Percentiles rank a stretch among this genome's conserved stretches.
These are phyloP conservation scores for Vanessa tameamea DNA, from an alignment of 1,140 invertebrate species.

Conservation along the genomic window DNA sequence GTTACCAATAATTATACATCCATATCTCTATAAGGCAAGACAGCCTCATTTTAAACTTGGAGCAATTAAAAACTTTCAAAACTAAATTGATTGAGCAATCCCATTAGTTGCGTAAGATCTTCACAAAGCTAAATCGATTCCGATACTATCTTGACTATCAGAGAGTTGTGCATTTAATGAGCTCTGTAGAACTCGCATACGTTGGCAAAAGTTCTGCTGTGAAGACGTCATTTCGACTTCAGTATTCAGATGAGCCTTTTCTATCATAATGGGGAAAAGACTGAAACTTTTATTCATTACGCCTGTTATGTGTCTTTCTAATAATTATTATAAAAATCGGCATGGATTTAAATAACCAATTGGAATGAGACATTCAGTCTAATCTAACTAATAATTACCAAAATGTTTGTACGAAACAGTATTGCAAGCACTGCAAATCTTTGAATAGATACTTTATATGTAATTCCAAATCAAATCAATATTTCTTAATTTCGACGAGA, in stretches of 20 bases:
- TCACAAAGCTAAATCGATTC: conserved; percentile 37
- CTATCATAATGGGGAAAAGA: neutral
- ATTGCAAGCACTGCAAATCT: too few species aligned
- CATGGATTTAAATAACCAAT: too few species aligned
- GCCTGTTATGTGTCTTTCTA: too few species aligned
- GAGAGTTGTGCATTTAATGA: conserved; percentile 58
- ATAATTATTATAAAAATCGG: too few species aligned
- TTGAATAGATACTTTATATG: too few species aligned
- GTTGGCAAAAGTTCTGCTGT: conserved; percentile 21
- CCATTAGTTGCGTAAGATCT: conserved; percentile 34
- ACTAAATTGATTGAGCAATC: conserved; percentile 36
- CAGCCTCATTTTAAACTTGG: conserved; percentile 18
- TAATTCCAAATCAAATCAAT: too few species aligned
- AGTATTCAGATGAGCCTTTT: neutral
- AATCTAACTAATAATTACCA: too few species aligned
- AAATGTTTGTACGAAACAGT: too few species aligned
- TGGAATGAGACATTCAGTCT: too few species aligned
- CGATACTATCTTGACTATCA: conserved; percentile 43
- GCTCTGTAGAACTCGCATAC: conserved; percentile 70
- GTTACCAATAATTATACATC: neutral
- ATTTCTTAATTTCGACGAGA: too few species aligned
- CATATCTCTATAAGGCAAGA: neutral
- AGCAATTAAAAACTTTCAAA: conserved; percentile 38
- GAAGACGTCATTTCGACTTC: conserved; percentile 12
- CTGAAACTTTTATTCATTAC: neutral